These are phyloP conservation scores for Globicephala melas DNA, from an alignment of 2,113 vertebrate genomes.

Conservation along the genomic window DNA sequence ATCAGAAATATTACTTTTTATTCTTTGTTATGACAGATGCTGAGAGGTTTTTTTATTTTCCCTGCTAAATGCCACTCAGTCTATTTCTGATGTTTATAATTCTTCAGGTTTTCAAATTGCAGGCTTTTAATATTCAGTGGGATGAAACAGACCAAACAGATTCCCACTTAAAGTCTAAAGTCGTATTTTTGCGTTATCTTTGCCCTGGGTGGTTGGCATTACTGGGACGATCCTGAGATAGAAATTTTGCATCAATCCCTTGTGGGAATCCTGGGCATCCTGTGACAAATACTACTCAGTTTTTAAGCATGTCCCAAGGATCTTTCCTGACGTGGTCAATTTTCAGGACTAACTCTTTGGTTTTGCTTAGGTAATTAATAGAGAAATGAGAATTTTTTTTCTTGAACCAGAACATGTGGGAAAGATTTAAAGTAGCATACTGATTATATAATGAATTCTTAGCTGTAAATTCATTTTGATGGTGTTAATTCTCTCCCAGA, in stretches of 20 bases:
- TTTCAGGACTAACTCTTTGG: slow-evolving; percentile 55
- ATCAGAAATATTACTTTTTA: neutral
- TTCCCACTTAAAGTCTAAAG: neutral
- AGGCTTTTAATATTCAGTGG: neutral
- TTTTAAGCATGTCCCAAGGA: slow-evolving; percentile 41
- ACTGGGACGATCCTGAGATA: neutral
- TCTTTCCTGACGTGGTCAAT: slow-evolving; percentile 54
- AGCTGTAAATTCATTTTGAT: slow-evolving; percentile 77
- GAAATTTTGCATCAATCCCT: neutral
- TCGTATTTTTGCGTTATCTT: neutral
- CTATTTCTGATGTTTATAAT: slow-evolving; percentile 40
- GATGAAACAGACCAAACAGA: neutral
- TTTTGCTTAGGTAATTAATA: slow-evolving; percentile 75
- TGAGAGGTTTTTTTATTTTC: neutral
- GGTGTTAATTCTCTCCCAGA: slow-evolving; percentile 80
- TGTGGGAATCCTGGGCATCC: neutral
- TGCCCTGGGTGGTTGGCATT: neutral
- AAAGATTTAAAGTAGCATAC: slow-evolving; percentile 75
- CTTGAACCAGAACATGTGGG: slow-evolving; percentile 60
- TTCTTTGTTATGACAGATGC: slow-evolving; percentile 47
- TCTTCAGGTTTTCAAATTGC: slow-evolving; percentile 29
- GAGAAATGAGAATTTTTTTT: slow-evolving; percentile 66
- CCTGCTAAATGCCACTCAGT: neutral
- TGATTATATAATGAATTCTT: slow-evolving; percentile 81
- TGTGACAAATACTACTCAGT: slow-evolving; percentile 40